phyloP scores from a whole-genome alignment of 2,113 vertebrate species.

The Nipponia nippon region DNA sequence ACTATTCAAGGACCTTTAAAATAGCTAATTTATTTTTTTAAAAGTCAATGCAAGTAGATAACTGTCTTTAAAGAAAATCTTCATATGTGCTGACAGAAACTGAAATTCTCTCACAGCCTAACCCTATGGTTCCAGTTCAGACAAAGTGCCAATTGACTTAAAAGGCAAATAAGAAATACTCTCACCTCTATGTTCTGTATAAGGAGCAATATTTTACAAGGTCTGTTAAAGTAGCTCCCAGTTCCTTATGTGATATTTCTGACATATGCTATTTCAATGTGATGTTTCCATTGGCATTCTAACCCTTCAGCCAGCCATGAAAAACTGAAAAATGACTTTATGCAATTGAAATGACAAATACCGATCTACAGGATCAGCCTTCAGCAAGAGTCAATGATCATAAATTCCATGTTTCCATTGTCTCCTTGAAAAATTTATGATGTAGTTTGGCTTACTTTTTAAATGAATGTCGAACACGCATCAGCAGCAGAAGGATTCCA shows the following conservation, averaged over 20 bases:
- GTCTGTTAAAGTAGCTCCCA: not conserved
- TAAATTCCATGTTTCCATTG: slow-evolving; percentile 22
- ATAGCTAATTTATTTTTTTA: not conserved
- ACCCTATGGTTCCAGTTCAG: not conserved
- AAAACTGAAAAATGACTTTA: slow-evolving; percentile 18
- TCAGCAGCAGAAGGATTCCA: not conserved
- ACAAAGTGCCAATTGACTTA: not conserved
- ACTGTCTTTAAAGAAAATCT: not conserved
- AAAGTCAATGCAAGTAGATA: not conserved
- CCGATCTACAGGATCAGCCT: slow-evolving; percentile 5
- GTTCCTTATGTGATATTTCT: not conserved
- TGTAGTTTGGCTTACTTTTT: not conserved
- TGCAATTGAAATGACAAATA: not conserved
- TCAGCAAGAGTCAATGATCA: slow-evolving; percentile 5
- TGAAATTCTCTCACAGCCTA: not conserved
- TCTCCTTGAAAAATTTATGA: slow-evolving; percentile 2
- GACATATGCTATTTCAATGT: not conserved
- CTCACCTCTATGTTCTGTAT: not conserved
- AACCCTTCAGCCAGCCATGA: not conserved
- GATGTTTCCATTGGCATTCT: slow-evolving; percentile 5
- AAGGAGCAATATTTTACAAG: not conserved
- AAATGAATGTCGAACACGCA: not conserved
- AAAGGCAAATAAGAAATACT: not conserved
- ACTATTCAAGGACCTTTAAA: not conserved
- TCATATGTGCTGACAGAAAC: not conserved